Evolutionary conservation across 2,797 vertebrate genomes (phyloP), one percentile per base, ranked within the genome.

Genomic region (Onychomys arenicola): DNA sequence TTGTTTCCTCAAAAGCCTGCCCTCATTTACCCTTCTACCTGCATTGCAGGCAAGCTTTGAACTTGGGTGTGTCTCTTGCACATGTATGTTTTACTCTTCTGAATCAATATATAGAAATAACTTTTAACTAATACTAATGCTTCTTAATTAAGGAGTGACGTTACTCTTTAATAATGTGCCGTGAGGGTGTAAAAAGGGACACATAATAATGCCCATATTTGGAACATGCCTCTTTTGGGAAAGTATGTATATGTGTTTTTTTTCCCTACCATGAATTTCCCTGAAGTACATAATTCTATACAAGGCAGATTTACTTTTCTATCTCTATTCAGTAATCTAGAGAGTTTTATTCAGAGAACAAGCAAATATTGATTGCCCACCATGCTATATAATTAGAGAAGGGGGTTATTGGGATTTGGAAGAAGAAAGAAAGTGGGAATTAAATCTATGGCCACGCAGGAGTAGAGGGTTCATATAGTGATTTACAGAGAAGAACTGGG

Each of bases 321-420:
- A 32, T 43, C 82, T 73, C 65, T 93, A 46, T 61, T 94, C 63
- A 90, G 6, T 49, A 92, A 83, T 88, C 37, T 65, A 27, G 46
- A 91, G 77, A 93, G 87, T 86, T 94, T 90, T 57, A 43, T 85
- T 96, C 65, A 86, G 55, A 96, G 85, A 90, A 90, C 67, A 73
- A 95, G n/a, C 40, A 94, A 92, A 92, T 90, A 94, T 52, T 94
- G 84, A 84, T 69, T 37, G 21, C 14, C 21, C 10, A 84, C n/a
- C 23, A 63, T 94, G 76, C 9, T 63, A 81, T 55, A 73, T 92
- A 84, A 92, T 89, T 92, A 90, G 87, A 40, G 71, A 92, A 49
- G 2, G 8, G 16, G 32, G 49, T 1, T 49, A 23, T 23, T 78
- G 63, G 40, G 67, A 85, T 87, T 88, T 80, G 57, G 59, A 37